phyloP scores from a whole-genome alignment of 1,140 invertebrate genomes.

The Mya arenaria region DNA sequence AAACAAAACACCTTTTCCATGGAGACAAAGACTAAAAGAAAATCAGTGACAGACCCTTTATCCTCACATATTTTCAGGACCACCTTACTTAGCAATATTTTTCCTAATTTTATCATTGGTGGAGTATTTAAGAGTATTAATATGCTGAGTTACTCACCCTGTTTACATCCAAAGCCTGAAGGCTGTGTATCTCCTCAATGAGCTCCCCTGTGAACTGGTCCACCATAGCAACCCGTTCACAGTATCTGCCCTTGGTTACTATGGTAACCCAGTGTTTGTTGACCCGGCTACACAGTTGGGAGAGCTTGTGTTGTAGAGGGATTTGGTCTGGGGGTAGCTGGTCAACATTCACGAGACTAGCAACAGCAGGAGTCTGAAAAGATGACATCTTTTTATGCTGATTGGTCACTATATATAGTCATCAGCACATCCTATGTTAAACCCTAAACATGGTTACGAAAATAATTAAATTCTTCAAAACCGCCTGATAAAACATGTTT shows the following conservation, averaged over 20 bases:
- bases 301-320: conserved; percentile 55
- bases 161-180: conserved; percentile 85
- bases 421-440: too few species aligned
- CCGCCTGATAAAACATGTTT: too few species aligned
- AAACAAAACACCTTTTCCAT: too few species aligned
- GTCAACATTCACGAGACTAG: too few species aligned
- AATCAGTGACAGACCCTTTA: not conserved
- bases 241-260: conserved; percentile 25
- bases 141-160: conserved; percentile 60
- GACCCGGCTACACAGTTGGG: conserved; percentile 47
- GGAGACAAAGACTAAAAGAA: not conserved
- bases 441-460: too few species aligned
- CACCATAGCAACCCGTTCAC: conserved; percentile 12
- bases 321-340: not conserved
- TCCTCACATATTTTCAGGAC: not conserved
- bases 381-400: too few species aligned
- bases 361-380: too few species aligned
- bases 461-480: too few species aligned
- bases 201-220: conserved; percentile 75
- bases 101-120: too few species aligned
- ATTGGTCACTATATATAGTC: too few species aligned
- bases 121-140: too few species aligned
- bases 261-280: conserved; percentile 63
- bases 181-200: conserved; percentile 75
- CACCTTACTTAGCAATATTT: not conserved